phyloP scores from a whole-genome alignment of 2,888 invertebrate genomes.

The Chalcis sispes region DNA sequence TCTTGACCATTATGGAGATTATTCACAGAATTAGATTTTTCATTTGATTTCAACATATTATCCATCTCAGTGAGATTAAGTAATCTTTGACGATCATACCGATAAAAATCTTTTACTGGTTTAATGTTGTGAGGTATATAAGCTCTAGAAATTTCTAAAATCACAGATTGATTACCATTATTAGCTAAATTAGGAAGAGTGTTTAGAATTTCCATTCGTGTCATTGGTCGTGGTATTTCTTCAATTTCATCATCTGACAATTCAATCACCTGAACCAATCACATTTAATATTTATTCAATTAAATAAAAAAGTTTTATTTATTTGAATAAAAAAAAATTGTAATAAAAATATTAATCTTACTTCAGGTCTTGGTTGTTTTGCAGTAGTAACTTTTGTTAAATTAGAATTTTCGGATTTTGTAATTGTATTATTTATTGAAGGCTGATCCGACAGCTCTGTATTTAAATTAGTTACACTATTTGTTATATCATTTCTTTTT shows the following conservation, averaged over 20 bases:
- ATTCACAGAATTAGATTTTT: constrained; percentile 15
- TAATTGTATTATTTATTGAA: constrained; percentile 16
- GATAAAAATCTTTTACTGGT: constrained; percentile 65
- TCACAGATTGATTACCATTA: constrained; percentile 56
- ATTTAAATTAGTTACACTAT: constrained; percentile 11
- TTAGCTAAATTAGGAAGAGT: constrained; percentile 71
- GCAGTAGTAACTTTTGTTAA: background rate
- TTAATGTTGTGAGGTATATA: constrained; percentile 69
- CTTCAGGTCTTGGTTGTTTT: constrained; percentile 61
- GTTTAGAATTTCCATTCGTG: constrained; percentile 71
- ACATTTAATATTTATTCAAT: constrained; percentile 1
- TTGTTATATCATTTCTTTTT: constrained; percentile 66
- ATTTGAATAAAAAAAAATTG: background rate
- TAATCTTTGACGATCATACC: constrained; percentile 60
- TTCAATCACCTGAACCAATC: constrained; percentile 68
- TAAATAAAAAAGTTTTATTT: background rate
- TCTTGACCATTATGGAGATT: constrained; percentile 33
- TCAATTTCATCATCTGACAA: constrained; percentile 73
- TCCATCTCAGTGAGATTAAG: constrained; percentile 50
- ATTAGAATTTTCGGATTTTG: constrained; percentile 35
- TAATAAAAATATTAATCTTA: too few species aligned
- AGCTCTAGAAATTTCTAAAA: constrained; percentile 63
- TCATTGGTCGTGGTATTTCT: constrained; percentile 67
- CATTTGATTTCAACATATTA: constrained; percentile 8
- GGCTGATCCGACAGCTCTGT: constrained; percentile 15